These are phyloP conservation scores for Leptinotarsa tumamoca DNA, from an alignment of 2,888 invertebrate genomes.

Conservation along the genomic window DNA sequence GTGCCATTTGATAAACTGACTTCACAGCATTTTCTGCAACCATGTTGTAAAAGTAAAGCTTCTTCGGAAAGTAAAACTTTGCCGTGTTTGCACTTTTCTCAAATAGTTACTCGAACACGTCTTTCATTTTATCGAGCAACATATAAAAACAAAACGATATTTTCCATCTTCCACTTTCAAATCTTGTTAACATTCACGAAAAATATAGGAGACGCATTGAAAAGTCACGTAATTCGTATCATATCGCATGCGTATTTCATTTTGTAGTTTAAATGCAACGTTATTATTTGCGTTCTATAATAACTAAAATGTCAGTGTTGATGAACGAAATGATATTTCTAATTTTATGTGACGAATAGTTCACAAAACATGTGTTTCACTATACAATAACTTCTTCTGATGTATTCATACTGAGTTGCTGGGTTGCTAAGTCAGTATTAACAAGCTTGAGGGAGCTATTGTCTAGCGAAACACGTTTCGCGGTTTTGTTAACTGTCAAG, in stretches of 20 bases:
- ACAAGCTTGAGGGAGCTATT: no score
- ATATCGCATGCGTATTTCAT: neutral
- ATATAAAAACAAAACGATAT: neutral
- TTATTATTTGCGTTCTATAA: neutral
- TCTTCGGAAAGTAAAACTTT: neutral
- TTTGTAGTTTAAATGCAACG: neutral
- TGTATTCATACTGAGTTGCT: no score
- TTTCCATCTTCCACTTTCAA: neutral
- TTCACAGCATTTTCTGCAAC: neutral
- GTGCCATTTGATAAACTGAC: neutral
- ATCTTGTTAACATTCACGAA: neutral
- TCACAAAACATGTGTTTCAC: no score
- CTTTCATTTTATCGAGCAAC: conserved; percentile 4
- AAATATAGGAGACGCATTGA: neutral
- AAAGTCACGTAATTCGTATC: neutral
- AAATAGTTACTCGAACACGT: conserved; percentile 8
- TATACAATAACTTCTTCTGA: no score
- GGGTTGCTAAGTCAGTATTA: no score
- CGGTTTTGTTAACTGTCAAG: no score
- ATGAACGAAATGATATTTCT: neutral
- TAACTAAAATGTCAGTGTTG: neutral
- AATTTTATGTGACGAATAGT: neutral
- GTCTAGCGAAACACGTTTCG: no score
- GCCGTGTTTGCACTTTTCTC: neutral
- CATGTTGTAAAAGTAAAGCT: neutral